A percentile compares a stretch with the other conserved stretches of the same genome.
Conservation (phyloP, 2,113 vertebrate genomes). For the Corythoichthys intestinalis region DNA sequence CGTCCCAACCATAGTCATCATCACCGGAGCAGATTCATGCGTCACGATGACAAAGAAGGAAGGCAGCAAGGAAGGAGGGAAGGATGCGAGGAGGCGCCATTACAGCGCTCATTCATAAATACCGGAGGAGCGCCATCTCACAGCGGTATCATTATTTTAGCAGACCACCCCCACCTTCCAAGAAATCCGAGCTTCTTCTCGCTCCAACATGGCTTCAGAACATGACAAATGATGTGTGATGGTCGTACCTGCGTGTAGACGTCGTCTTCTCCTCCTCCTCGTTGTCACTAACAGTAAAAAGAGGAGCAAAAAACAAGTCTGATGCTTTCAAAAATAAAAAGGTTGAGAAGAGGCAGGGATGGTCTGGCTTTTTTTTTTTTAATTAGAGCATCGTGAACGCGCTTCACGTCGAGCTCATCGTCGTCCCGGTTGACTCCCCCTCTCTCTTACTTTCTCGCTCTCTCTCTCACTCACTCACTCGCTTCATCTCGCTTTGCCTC, state of each 20-base stretch:
- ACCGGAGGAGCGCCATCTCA: conserved; percentile 68
- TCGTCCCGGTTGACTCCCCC: conserved; percentile 40
- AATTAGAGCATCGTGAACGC: conserved; percentile 55
- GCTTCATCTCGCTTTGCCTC: conserved; percentile 31
- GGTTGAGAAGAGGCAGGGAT: not conserved
- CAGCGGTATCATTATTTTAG: conserved; percentile 57
- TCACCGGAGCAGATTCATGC: conserved; percentile 38
- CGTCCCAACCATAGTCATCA: not conserved
- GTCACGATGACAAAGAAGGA: conserved; percentile 50
- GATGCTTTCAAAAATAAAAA: conserved; percentile 46
- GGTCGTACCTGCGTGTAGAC: not conserved
- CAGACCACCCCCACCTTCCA: conserved; percentile 26
- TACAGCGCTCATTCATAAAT: conserved; percentile 76
- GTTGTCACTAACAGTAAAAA: not conserved
- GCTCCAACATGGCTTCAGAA: conserved; percentile 1
- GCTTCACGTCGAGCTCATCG: conserved; percentile 70
- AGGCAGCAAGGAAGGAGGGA: conserved; percentile 38
- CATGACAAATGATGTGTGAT: not conserved
- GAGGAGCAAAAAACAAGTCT: conserved; percentile 13
- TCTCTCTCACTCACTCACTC: conserved; percentile 18
- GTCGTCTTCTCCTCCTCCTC: not conserved
- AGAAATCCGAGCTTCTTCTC: conserved; percentile 37
- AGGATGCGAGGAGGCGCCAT: conserved; percentile 65
- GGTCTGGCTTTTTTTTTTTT: not conserved
- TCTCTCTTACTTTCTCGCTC: conserved; percentile 29